Evolutionary conservation across 2,888 invertebrate species (phyloP).

Genomic region (Lasioglossum vierecki): DNA sequence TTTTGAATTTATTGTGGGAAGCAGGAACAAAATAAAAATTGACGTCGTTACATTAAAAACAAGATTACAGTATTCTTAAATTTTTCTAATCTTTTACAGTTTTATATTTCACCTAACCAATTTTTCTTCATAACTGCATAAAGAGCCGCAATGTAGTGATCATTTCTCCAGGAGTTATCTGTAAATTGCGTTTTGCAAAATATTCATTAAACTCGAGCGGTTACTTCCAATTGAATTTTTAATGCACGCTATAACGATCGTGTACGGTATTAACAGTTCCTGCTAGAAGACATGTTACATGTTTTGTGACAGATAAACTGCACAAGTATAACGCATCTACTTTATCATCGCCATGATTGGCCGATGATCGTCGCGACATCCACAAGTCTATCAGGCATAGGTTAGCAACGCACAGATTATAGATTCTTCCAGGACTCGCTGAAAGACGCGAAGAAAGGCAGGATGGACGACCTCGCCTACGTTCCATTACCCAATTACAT

Average conservation of each 20-base stretch:
- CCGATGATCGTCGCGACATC: neutral
- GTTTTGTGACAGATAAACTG: neutral
- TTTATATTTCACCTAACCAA: no score
- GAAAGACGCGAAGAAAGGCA: constrained; percentile 57
- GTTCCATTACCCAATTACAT: constrained; percentile 74
- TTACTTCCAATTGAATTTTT: constrained; percentile 5
- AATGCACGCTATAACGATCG: no score
- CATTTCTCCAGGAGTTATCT: constrained; percentile 30
- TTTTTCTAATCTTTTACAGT: no score
- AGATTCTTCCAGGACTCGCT: constrained; percentile 14
- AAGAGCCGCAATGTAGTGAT: no score
- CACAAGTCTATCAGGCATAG: constrained; percentile 9
- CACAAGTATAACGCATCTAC: neutral
- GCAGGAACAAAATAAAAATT: no score
- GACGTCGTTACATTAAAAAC: no score
- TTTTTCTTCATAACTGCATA: no score
- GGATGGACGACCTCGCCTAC: constrained; percentile 75
- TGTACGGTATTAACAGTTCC: neutral
- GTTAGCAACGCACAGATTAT: neutral
- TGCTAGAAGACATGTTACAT: neutral
- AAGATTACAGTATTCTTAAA: no score
- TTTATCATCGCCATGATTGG: neutral
- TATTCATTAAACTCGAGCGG: constrained; percentile 10
- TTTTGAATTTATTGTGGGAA: no score
- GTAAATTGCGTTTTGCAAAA: neutral